Base-by-base conservation (phyloP, 2,113 vertebrate genomes). In the Cyprinodon tularosa region DNA sequence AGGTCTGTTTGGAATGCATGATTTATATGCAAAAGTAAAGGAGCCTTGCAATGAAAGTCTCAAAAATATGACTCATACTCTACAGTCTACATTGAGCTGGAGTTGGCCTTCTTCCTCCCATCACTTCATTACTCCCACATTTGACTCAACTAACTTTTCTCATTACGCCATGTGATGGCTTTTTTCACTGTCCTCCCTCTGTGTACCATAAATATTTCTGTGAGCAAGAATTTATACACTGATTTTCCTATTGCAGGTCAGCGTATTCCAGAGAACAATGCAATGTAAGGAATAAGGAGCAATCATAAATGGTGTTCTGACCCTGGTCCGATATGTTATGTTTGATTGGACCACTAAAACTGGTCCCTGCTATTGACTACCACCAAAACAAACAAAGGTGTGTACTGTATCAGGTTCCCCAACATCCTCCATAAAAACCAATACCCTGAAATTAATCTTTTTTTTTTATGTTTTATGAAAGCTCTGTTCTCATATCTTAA, bases 141-240 rank as follows among this genome's bases (percentile, higher is more conserved):
- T 83, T 69, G 76, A 63, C 68, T 82, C 77, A 73, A 72, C 78
- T 74, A 69, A 62, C 70, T 89, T 82, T 81, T 63, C 77, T 82
- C 75, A 83, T 88, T 83, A 78, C 64, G 45, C 62, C 71, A 77
- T 72, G 59, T 77, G 53, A 76, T 70, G 77, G 76, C 86, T 75
- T 62, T 67, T 82, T 70, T 50, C 59, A 81, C 65, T 29, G 79
- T 67, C 68, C 84, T 60, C 63, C 59, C 77, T 88, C 53, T 61
- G 48, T 80, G n/a, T 69, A 63, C 76, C 75, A 83, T 90, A 88
- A 88, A 76, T 36, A 48, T 76, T 86, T 92, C 90, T 91, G 90
- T 22, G 36, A 1, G 68, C 86, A 76, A 53, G 71, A 63, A 63
- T 81, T 82, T 75, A 86, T 68, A 67, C 80, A 72, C 61, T 67